Evolutionary conservation across 2,113 vertebrate genomes (phyloP).

Genomic region (Indicator maculatus): DNA sequence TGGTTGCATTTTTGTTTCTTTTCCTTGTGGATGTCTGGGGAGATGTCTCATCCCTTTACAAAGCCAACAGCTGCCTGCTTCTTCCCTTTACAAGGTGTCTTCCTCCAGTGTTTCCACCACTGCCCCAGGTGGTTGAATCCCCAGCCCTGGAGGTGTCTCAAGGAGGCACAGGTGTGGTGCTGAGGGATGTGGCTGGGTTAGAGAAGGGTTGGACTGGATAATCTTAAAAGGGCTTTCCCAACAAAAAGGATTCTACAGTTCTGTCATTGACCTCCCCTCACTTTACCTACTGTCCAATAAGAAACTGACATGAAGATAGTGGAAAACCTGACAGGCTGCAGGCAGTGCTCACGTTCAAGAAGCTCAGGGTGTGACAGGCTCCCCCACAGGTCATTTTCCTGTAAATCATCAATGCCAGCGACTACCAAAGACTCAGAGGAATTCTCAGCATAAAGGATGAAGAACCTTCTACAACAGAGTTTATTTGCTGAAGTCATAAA

Average conservation of each 20-base stretch:
- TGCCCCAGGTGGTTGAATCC: too few species aligned
- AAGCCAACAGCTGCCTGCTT: background rate
- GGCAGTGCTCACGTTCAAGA: accelerated
- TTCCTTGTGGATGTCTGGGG: background rate
- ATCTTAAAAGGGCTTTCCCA: too few species aligned
- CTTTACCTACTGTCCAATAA: background rate
- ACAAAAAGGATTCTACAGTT: too few species aligned
- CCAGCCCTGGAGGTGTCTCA: too few species aligned
- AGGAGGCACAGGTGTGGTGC: too few species aligned
- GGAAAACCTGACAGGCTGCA: background rate
- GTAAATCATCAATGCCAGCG: background rate
- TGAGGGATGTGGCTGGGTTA: too few species aligned
- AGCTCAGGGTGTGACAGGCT: background rate
- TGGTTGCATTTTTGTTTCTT: background rate
- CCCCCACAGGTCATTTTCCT: background rate
- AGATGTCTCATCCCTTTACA: background rate
- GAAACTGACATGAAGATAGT: background rate
- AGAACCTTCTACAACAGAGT: background rate
- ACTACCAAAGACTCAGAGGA: background rate
- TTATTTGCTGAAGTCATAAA: too few species aligned
- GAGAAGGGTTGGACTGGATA: too few species aligned
- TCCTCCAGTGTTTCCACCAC: background rate
- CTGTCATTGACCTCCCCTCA: background rate
- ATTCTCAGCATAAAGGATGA: accelerated
- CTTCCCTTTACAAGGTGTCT: background rate